Conservation (phyloP, 2,888 invertebrate species). For the Acronicta leporina region DNA sequence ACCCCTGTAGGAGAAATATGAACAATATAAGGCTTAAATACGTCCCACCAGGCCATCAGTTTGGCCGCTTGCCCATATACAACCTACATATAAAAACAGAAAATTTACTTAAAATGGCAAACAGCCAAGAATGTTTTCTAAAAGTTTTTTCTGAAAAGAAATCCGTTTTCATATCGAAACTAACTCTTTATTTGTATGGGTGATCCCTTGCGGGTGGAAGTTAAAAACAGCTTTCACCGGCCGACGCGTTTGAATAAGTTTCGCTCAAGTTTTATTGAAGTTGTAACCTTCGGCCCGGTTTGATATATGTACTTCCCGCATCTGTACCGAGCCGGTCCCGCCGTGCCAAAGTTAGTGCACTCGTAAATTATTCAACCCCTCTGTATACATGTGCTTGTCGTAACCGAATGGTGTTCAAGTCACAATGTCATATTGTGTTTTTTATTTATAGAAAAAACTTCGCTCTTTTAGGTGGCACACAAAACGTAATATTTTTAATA, state of each 20-base stretch:
- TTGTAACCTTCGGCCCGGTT: conserved; percentile 78
- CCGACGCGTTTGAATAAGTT: conserved; percentile 79
- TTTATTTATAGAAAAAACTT: conserved; percentile 41
- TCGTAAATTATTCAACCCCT: conserved; percentile 87
- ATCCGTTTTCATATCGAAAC: conserved; percentile 75
- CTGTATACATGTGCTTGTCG: conserved; percentile 76
- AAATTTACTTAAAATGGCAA: conserved; percentile 66
- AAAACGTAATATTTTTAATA: neutral
- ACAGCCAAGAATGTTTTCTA: conserved; percentile 64
- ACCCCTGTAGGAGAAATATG: conserved; percentile 17
- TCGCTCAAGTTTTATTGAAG: conserved; percentile 77
- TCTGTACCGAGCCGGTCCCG: conserved; percentile 72
- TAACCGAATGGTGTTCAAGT: conserved; percentile 70
- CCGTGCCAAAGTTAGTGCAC: conserved; percentile 80
- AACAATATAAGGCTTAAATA: conserved; percentile 25
- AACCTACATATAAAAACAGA: conserved; percentile 55
- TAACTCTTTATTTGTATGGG: conserved; percentile 85
- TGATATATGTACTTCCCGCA: conserved; percentile 83
- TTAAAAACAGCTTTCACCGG: conserved; percentile 85
- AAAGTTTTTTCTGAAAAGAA: conserved; percentile 73
- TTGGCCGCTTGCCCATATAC: conserved; percentile 63
- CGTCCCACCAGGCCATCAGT: conserved; percentile 48
- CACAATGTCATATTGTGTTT: conserved; percentile 69
- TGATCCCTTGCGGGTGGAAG: conserved; percentile 82
- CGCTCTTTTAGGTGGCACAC: neutral